Evolutionary conservation across 2,797 vertebrate species (phyloP), one percentile per base, ranked within the genome.

Genomic region (Fistularia tabacaria): DNA sequence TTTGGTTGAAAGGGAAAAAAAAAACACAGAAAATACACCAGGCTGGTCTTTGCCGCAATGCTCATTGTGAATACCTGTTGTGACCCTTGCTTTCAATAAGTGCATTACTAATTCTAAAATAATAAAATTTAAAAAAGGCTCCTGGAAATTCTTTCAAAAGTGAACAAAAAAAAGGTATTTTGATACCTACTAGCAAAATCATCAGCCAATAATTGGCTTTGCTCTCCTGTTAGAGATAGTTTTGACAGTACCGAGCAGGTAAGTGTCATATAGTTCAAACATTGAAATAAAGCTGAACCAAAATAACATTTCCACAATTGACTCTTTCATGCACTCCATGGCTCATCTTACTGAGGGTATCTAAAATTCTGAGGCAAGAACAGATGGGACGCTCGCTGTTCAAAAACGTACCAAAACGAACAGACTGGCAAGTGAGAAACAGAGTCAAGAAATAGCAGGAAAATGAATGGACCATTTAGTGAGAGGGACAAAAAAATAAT

Each of bases 381-480:
- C 82, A 86, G 81, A 86, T 84, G 75, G 79, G 67, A 64, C 0
- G 59, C 68, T 73, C 70, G 38, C 71, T 71, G 69, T 66, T 25
- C 25, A 25, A 25, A 54, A 73, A 70, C 8, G 8, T 58, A 80
- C 77, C 72, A 81, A 69, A 45, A 61, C 1, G 46, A 80, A 70
- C 77, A 76, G 77, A 75, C 64, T 11, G 66, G 56, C 47, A 54
- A 59, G 39, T 71, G 60, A 53, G 39, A 15, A 46, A 49, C 9
- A 6, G 47, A 54, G 8, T 13, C 6, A 15, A 52, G 36, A 53
- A 51, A 53, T 10, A 46, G 7, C 50, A 10, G 38, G 37, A 36
- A 42, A 6, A 25, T 47, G 64, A 59, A 47, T 41, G 51, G 52
- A 58, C 13, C 8, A 12, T 41, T 57, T 41, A 42, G 9, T 50